Evolutionary conservation across 2,888 invertebrate genomes (phyloP), one percentile per base, ranked within the genome.

Genomic region (Pardosa pseudoannulata): DNA sequence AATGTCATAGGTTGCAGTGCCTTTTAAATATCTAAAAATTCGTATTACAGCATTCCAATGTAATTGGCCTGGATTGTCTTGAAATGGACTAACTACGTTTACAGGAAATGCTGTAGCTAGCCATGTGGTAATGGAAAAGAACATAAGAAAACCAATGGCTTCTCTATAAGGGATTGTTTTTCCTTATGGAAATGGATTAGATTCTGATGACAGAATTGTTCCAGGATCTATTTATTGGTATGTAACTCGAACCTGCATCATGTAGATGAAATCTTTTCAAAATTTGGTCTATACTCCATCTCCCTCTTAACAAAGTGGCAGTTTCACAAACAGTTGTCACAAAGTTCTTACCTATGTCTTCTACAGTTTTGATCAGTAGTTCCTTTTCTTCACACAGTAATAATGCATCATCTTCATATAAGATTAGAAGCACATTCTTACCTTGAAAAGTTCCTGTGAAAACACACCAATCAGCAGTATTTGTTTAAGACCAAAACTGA

Each of bases 391-490:
- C 0, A 65, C 65, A 65, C 6, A 65, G 16, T 36, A 29, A 27
- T 13, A 65, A 65, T 23, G 65, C 29, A 65, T 65, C 65, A 65
- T 27, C 65, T 16, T 23, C 31, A 3, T 27, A 13, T 65, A n/a
- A n/a, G n/a, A n/a, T n/a, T n/a, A n/a, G n/a, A n/a, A n/a, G n/a
- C n/a, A n/a, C n/a, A n/a, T n/a, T 27, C 31, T 65, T 65, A 16
- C 16, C 11, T 31, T 28, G 16, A 65, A 65, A 65, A 16, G 0
- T 65, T 0, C 11, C 1, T 0, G 0, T 50, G 23, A 65, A 65
- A 23, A 56, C 9, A 64, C 64, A 75, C 5, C 68, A 29, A 36
- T 78, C 27, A 70, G 56, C 78, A 13, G 11, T 16, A 46, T 36
- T 11, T 70, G 16, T 7, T 68, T 78, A 19, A 78, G 28, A 13